phyloP scores from a whole-genome alignment of 2,113 vertebrate species.

The Scalopus aquaticus region DNA sequence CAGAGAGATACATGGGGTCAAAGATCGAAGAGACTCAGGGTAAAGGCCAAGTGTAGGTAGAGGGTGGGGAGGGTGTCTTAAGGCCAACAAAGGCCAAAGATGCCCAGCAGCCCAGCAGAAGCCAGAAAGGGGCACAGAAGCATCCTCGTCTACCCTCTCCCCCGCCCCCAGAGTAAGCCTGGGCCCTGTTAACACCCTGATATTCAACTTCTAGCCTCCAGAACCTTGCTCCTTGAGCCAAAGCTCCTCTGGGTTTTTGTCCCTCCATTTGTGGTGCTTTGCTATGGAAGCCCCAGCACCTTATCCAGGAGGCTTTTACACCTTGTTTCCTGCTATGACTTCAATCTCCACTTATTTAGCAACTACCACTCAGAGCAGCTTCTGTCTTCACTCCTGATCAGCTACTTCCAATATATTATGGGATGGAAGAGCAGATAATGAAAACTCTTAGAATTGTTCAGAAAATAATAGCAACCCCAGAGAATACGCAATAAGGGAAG shows the following conservation, averaged over 20 bases:
- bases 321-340: not conserved
- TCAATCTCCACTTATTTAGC: not conserved
- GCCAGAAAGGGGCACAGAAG: not conserved
- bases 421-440: not conserved
- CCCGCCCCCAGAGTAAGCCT: no score
- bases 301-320: not conserved
- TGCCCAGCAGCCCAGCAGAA: not conserved
- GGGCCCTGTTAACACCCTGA: not conserved
- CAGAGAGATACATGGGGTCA: not conserved
- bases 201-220: not conserved
- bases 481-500: not conserved
- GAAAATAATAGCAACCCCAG: not conserved
- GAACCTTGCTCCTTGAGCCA: not conserved
- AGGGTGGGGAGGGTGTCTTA: rapidly evolving
- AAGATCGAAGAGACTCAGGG: not conserved
- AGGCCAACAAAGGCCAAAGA: not conserved
- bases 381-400: not conserved
- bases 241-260: no score
- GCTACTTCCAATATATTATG: not conserved
- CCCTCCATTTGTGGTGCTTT: not conserved
- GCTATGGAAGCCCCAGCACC: not conserved
- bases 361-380: not conserved
- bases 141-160: rapidly evolving
- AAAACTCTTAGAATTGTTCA: not conserved
- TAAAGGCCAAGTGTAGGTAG: not conserved